A percentile compares a stretch with the other conserved stretches of the same genome.
These are phyloP conservation scores for Periparus ater DNA, from an alignment of 2,797 vertebrate genomes.

Conservation along the genomic window DNA sequence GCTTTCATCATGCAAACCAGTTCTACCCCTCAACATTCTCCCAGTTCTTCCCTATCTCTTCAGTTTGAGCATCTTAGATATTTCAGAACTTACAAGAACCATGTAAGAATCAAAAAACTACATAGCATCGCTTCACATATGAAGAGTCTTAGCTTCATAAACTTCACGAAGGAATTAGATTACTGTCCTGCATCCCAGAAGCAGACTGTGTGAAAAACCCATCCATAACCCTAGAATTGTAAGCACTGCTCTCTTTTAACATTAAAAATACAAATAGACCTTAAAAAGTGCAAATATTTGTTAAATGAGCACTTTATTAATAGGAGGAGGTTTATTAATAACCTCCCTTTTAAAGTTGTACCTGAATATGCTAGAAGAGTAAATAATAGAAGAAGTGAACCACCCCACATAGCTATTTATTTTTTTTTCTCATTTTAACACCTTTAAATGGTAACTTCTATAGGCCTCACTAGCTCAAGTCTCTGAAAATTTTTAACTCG, in stretches of 20 bases:
- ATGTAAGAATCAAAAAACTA: not conserved
- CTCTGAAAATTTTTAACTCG: not conserved
- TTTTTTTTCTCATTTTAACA: not conserved
- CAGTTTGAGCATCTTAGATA: not conserved
- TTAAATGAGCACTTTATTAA: not conserved
- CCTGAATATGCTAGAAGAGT: not conserved
- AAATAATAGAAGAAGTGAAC: not conserved
- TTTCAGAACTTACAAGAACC: not conserved
- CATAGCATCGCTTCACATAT: not conserved
- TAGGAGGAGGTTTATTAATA: not conserved
- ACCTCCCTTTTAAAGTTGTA: not conserved
- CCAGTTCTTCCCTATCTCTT: not conserved
- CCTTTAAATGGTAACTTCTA: not conserved
- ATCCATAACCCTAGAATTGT: not conserved
- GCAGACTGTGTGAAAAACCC: not conserved
- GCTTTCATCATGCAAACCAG: not conserved
- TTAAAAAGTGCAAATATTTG: not conserved
- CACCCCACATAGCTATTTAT: accelerated
- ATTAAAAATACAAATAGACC: not conserved
- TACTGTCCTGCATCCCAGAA: not conserved
- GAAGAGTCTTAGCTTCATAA: not conserved
- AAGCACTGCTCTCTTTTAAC: not conserved
- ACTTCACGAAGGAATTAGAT: not conserved
- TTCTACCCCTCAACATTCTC: not conserved
- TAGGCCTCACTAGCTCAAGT: not conserved